Evolutionary conservation across 2,888 invertebrate genomes (phyloP).

Genomic region (Microchrysa polita): DNA sequence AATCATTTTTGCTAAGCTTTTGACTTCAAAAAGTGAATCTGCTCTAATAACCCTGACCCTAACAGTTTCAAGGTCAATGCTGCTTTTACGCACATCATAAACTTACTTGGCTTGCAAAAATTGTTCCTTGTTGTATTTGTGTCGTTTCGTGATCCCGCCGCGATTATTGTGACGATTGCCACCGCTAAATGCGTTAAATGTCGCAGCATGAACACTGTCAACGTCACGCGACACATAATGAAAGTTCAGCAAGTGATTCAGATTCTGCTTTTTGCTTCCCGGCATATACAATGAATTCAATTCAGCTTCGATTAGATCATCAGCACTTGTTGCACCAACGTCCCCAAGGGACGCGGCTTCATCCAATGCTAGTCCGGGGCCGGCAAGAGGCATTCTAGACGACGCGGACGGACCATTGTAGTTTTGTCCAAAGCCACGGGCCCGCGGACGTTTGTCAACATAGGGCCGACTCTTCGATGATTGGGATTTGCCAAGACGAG

Average conservation of each 20-base stretch:
- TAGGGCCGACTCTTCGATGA: slow-evolving; percentile 68
- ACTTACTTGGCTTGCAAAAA: slow-evolving; percentile 93
- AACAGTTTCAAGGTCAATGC: not conserved
- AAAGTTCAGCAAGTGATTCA: slow-evolving; percentile 94
- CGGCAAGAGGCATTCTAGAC: slow-evolving; percentile 55
- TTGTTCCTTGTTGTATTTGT: slow-evolving; percentile 87
- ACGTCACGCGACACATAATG: slow-evolving; percentile 76
- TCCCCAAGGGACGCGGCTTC: slow-evolving; percentile 52
- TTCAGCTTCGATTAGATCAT: slow-evolving; percentile 70
- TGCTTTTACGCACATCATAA: not conserved
- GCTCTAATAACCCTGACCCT: not conserved
- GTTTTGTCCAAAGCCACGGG: slow-evolving; percentile 64
- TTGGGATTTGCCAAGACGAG: slow-evolving; percentile 68
- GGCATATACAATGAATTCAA: slow-evolving; percentile 83
- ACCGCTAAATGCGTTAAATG: slow-evolving; percentile 32
- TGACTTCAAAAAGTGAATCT: no score
- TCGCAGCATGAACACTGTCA: slow-evolving; percentile 55
- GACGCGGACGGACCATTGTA: slow-evolving; percentile 1
- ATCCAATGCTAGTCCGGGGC: slow-evolving; percentile 63
- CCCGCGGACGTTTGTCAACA: slow-evolving; percentile 71
- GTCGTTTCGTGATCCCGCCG: slow-evolving; percentile 66
- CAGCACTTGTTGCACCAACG: slow-evolving; percentile 52
- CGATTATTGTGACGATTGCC: slow-evolving; percentile 52
- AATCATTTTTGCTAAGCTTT: no score
- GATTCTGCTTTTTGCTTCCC: slow-evolving; percentile 90